Evolutionary conservation across 2,888 invertebrate species (phyloP).

Genomic region (Nezara viridula): DNA sequence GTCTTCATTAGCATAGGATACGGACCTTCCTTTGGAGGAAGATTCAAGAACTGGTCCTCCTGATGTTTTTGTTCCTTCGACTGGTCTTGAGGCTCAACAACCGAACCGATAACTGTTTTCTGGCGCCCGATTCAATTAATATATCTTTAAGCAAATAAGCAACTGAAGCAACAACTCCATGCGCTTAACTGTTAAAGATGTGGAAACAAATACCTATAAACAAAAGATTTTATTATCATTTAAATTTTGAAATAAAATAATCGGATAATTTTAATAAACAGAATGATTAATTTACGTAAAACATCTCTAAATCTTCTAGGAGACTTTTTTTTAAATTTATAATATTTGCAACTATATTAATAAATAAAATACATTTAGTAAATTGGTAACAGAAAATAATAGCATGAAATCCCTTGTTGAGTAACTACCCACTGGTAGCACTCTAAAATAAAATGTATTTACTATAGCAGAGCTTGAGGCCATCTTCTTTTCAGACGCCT

Average conservation of each 20-base stretch:
- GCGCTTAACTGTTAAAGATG: neutral
- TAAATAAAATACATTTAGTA: too few relatives aligned
- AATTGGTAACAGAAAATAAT: too few relatives aligned
- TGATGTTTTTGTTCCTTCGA: neutral
- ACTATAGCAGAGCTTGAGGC: too few relatives aligned
- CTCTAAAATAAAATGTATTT: too few relatives aligned
- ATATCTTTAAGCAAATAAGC: neutral
- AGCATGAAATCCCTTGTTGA: too few relatives aligned
- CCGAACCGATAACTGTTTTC: neutral
- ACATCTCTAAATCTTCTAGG: too few relatives aligned
- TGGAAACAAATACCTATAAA: neutral
- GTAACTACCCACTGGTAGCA: too few relatives aligned
- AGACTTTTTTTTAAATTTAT: too few relatives aligned
- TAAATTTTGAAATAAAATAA: neutral
- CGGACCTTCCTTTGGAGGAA: neutral
- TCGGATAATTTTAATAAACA: too few relatives aligned
- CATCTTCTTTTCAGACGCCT: too few relatives aligned
- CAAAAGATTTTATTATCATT: neutral
- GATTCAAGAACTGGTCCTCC: constrained; percentile 3
- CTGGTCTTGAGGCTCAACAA: neutral
- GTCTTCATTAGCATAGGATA: constrained; percentile 28
- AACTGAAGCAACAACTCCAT: neutral
- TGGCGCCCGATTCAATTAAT: neutral
- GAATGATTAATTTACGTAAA: too few relatives aligned
- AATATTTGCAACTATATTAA: too few relatives aligned